Conservation (phyloP, 1,140 invertebrate genomes). For the Diorhabda sublineata region DNA sequence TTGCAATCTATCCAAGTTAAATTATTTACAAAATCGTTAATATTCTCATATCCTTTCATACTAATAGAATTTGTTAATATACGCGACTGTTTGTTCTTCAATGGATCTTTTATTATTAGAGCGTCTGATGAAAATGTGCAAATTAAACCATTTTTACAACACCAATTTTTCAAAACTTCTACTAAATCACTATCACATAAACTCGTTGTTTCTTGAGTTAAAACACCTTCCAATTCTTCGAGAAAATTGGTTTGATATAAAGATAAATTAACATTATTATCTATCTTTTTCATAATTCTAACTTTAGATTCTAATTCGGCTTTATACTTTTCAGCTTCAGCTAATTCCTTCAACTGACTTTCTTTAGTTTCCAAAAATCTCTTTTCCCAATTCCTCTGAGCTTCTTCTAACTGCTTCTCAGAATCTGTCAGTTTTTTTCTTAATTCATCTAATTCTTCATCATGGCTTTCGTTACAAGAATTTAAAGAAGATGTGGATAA, state of each 20-base stretch:
- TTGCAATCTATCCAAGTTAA: slow-evolving; percentile 31
- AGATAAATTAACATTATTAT: slow-evolving; percentile 43
- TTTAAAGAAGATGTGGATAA: slow-evolving; percentile 38
- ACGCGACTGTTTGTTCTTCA: slow-evolving; percentile 27
- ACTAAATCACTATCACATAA: slow-evolving; percentile 22
- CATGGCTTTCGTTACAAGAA: slow-evolving; percentile 46
- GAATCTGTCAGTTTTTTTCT: slow-evolving; percentile 58
- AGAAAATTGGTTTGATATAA: slow-evolving; percentile 54
- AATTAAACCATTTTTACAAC: slow-evolving; percentile 27
- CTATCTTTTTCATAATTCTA: slow-evolving; percentile 40
- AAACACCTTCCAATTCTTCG: slow-evolving; percentile 52
- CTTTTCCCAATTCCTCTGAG: slow-evolving; percentile 58
- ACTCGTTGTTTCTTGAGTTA: slow-evolving; percentile 36
- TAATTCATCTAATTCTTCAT: slow-evolving; percentile 49
- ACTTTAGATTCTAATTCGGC: slow-evolving; percentile 52
- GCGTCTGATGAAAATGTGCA: slow-evolving; percentile 25
- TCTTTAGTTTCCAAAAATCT: slow-evolving; percentile 42
- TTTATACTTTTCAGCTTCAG: slow-evolving; percentile 57
- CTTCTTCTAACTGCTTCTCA: slow-evolving; percentile 53
- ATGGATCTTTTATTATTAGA: slow-evolving; percentile 31
- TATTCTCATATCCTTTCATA: slow-evolving; percentile 28
- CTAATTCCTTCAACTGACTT: slow-evolving; percentile 48
- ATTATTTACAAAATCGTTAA: slow-evolving; percentile 33
- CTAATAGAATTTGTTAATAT: slow-evolving; percentile 25
- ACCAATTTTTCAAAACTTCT: slow-evolving; percentile 30